Percentiles rank a stretch among this genome's conserved stretches.
Conservation (phyloP, 1,140 invertebrate species). For the Cherax quadricarinatus region DNA sequence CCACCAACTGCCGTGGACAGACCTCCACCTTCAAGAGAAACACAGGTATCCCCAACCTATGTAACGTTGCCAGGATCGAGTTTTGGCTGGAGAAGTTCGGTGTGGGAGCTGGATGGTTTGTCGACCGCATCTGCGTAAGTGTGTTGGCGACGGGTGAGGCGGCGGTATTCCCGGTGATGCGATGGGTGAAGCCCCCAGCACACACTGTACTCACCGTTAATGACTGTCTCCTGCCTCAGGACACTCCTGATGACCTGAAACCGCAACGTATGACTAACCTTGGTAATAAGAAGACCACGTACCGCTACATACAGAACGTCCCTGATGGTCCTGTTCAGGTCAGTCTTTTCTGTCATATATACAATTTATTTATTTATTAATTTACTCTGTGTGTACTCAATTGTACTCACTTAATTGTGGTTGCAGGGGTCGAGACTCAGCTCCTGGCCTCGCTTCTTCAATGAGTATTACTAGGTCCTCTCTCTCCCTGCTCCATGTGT, state of each 20-base stretch:
- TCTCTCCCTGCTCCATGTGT: too few relatives aligned
- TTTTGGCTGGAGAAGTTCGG: constrained; percentile 75
- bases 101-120: constrained; percentile 77
- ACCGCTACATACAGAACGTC: constrained; percentile 74
- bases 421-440: too few relatives aligned
- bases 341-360: constrained; percentile 29
- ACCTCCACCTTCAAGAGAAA: constrained; percentile 43
- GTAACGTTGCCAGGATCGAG: constrained; percentile 59
- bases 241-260: constrained; percentile 25
- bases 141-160: constrained; percentile 74
- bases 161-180: constrained; percentile 71
- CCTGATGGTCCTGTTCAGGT: constrained; percentile 77
- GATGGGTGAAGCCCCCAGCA: constrained; percentile 19
- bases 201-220: constrained; percentile 37
- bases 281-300: constrained; percentile 75
- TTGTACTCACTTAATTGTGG: too few relatives aligned
- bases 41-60: constrained; percentile 70
- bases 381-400: too few relatives aligned
- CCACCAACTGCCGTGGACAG: constrained; percentile 75
- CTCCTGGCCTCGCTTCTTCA: too few relatives aligned
- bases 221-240: constrained; percentile 56
- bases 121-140: constrained; percentile 77
- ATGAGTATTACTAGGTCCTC: too few relatives aligned
- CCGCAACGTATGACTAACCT: constrained; percentile 75
- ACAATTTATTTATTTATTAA: too few relatives aligned